phyloP scores from a whole-genome alignment of 92 coral and sea anemone genomes.

The Porites rus region DNA sequence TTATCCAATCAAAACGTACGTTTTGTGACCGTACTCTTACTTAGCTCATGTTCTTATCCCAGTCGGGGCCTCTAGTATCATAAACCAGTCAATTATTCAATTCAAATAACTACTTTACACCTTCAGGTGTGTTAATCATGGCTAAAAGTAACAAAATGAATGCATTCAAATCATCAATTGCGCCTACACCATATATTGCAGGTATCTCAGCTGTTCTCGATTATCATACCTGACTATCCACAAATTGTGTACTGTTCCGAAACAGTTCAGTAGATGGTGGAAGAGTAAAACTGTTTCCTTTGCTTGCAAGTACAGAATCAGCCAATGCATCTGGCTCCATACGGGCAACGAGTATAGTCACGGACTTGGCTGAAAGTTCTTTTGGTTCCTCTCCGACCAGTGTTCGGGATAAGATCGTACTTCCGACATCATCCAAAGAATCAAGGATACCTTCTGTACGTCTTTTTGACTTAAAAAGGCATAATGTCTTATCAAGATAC shows the following conservation, averaged over 20 bases:
- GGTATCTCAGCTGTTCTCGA: neutral
- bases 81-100: too few species aligned
- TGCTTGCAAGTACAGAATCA: constrained; percentile 33
- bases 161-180: too few species aligned
- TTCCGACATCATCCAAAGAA: constrained; percentile 46
- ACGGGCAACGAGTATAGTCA: constrained; percentile 42
- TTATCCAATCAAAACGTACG: too few species aligned
- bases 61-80: too few species aligned
- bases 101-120: too few species aligned
- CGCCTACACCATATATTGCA: too few species aligned
- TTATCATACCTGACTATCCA: constrained; percentile 61
- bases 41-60: too few species aligned
- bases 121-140: too few species aligned
- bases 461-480: constrained; percentile 6
- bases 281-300: constrained; percentile 48
- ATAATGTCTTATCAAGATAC: neutral
- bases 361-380: constrained; percentile 13
- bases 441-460: neutral
- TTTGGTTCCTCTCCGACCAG: constrained; percentile 56
- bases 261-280: constrained; percentile 48
- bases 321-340: constrained; percentile 37
- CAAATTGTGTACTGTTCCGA: constrained; percentile 36
- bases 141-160: too few species aligned
- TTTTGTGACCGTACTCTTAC: too few species aligned
- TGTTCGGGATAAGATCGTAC: constrained; percentile 51